Evolutionary conservation across 1,140 invertebrate genomes (phyloP), one percentile per base, ranked within the genome.

Genomic region (Drosophila santomea): DNA sequence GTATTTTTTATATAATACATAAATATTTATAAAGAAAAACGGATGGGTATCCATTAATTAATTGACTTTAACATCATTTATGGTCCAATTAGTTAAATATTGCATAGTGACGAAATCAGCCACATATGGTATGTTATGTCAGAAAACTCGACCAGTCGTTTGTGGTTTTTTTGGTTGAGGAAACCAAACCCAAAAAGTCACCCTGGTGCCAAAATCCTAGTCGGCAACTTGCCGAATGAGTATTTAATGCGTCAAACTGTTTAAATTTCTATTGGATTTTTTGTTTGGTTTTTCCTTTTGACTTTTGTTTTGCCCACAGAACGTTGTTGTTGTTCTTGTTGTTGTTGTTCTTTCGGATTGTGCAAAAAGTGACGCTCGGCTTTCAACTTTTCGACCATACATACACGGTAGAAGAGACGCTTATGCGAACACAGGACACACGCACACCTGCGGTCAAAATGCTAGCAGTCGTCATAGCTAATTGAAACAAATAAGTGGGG

Each of bases 191-290:
- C 35, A 23, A 43, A 36, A 41, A 38, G 14, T 39, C 68, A 72
- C 23, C 67, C 44, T 41, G 39, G 54, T 58, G 54, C 35, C 56
- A 51, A 63, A 55, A 43, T 51, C 59, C 50, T 28, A 41, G 43
- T 41, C 72, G 51, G 62, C 61, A 67, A 74, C 23, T 76, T 76
- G 67, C 60, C 55, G 80, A 88, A 88, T 90, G 84, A 84, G 81
- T 66, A 90, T 89, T 89, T 89, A 89, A 89, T 89, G 80, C 77
- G 80, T 84, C 85, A 89, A 90, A 90, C 85, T 90, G 84, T 90
- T 89, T 89, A 90, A 90, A 89, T 89, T 84, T 84, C 84, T 89
- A 88, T 78, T 88, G 84, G 76, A 47, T 77, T 89, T 83, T 86
- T 90, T 89, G 60, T 84, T 80, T 84, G 32, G 63, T 74, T 78